Percentiles rank a stretch among this genome's conserved stretches.
phyloP scores from a whole-genome alignment of 2,797 vertebrate species.

The Macrochelys suwanniensis region DNA sequence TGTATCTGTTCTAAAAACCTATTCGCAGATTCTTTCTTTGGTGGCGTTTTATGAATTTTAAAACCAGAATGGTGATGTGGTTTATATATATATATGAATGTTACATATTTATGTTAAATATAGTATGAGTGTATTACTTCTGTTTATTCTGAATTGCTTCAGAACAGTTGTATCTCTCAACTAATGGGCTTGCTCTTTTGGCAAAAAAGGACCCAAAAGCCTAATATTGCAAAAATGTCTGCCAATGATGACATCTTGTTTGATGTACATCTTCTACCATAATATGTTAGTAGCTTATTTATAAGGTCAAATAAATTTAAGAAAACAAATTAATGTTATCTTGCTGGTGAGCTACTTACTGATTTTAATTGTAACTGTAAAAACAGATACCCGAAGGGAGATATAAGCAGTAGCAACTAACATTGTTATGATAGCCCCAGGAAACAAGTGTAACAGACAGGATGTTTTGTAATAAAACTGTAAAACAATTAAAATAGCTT shows the following conservation, averaged over 20 bases:
- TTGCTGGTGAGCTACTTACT: conserved; percentile 79
- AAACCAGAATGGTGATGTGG: not conserved
- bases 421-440: conserved; percentile 80
- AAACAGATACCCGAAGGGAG: conserved; percentile 79
- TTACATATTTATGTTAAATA: not conserved
- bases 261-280: conserved; percentile 60
- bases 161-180: conserved; percentile 59
- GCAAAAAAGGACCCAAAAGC: conserved; percentile 53
- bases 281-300: conserved; percentile 76
- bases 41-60: not conserved
- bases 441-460: conserved; percentile 80
- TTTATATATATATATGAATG: not conserved
- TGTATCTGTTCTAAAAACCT: not conserved
- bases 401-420: conserved; percentile 77
- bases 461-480: conserved; percentile 84
- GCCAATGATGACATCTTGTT: conserved; percentile 43
- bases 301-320: conserved; percentile 82
- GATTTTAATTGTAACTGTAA: conserved; percentile 82
- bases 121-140: conserved; percentile 15
- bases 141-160: conserved; percentile 60
- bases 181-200: conserved; percentile 55
- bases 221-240: not conserved
- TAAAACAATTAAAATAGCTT: conserved; percentile 84
- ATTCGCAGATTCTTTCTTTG: not conserved
- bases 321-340: conserved; percentile 81